Base-by-base conservation (phyloP, 2,797 vertebrate species). In the Psittacula derbiana region DNA sequence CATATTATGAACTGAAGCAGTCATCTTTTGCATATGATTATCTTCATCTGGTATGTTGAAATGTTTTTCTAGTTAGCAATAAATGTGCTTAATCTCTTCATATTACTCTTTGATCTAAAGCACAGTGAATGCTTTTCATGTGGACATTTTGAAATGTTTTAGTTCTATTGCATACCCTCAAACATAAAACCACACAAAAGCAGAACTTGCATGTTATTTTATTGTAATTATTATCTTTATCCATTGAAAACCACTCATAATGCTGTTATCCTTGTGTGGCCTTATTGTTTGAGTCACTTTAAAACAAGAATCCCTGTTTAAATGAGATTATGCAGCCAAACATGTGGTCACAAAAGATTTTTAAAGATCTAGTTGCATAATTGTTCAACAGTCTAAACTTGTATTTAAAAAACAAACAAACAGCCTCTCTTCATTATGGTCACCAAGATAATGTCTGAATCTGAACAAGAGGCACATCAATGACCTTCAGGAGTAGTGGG, bases 341-440 rank as follows among this genome's bases (percentile, higher is more conserved):
- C 23, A 52, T 30, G 84, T 78, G 86, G 52, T 46, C 79, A 76
- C 53, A 81, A 55, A 91, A 92, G 55, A 30, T 40, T 86, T 93
- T 75, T 30, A 12, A 87, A 88, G 82, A 70, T 81, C 38, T 80
- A 33, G 50, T 90, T 92, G 85, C 55, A 40, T 84, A 70, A 86
- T 66, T 76, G 57, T 90, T 96, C 92, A 86, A 71, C 82, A 80
- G n/a, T 71, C 86, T 76, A 70, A 95, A 91, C 85, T 90, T 84
- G 16, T 19, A 49, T 86, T 94, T 81, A 52, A 88, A 93, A 93
- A 89, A 33, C 58, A 91, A 96, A 64, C 70, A 86, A 80, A 66
- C n/a, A 65, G 16, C 65, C 80, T 90, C 60, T 90, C n/a, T 58
- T 95, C 36, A 19, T 93, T 79, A 86, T 84, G 73, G 70, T 57